Conservation (phyloP, 2,888 invertebrate genomes). For the Folsomia candida region DNA sequence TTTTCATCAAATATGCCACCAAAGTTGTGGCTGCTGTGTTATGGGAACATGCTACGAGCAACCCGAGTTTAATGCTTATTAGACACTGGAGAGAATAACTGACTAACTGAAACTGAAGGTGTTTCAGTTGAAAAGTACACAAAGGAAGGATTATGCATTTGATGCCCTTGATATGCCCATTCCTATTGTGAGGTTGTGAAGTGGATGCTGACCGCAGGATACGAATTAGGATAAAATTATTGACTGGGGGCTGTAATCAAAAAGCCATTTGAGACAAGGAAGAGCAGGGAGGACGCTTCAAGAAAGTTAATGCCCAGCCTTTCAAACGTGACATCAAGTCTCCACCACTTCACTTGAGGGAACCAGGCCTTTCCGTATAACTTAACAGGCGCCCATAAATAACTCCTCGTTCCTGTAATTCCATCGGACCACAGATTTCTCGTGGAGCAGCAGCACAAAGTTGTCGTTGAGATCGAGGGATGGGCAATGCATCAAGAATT, state of each 20-base stretch:
- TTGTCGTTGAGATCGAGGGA: too few relatives aligned
- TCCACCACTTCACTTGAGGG: not conserved
- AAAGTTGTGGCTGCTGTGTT: not conserved
- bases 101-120: not conserved
- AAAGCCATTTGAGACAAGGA: constrained; percentile 27
- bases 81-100: too few relatives aligned
- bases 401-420: constrained; percentile 18
- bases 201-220: constrained; percentile 15
- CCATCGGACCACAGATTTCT: too few relatives aligned
- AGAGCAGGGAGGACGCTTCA: not conserved
- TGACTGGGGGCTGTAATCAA: constrained; percentile 37
- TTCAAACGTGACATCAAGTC: not conserved
- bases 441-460: too few relatives aligned
- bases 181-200: not conserved
- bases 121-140: not conserved
- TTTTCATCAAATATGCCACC: too few relatives aligned
- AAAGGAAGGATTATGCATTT: not conserved
- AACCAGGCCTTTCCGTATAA: not conserved
- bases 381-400: constrained; percentile 29
- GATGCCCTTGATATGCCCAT: not conserved
- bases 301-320: not conserved
- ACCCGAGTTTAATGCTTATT: not conserved
- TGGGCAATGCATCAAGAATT: too few relatives aligned
- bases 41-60: not conserved
- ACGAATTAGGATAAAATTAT: constrained; percentile 42